Percentiles rank a stretch among this genome's conserved stretches.
These are phyloP conservation scores for Zapus hudsonius DNA, from an alignment of 2,113 vertebrate species.

Conservation along the genomic window DNA sequence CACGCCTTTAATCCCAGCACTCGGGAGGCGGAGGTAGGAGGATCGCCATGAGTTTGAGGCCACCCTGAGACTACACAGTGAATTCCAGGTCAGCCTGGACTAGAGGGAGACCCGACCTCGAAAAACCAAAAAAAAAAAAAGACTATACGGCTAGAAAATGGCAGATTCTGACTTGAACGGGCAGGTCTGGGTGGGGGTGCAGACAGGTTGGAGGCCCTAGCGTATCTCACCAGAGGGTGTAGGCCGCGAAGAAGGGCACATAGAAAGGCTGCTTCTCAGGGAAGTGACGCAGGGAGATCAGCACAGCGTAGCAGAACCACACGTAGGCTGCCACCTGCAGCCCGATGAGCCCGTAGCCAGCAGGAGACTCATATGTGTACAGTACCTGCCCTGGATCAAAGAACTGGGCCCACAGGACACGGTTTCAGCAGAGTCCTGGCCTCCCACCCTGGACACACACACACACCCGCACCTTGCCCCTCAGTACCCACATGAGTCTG, in stretches of 20 bases:
- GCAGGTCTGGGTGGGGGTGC: neutral
- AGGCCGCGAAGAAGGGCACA: conserved; percentile 94
- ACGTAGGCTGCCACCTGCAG: conserved; percentile 94
- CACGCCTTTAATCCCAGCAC: too few species aligned
- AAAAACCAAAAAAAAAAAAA: too few species aligned
- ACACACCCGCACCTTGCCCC: too few species aligned
- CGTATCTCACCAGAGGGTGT: conserved; percentile 92
- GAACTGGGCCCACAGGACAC: conserved; percentile 85
- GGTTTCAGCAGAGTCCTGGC: conserved; percentile 33
- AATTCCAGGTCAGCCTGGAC: too few species aligned
- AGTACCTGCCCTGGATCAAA: conserved; percentile 95
- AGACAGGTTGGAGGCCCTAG: neutral
- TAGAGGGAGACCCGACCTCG: too few species aligned
- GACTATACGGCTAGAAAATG: too few species aligned
- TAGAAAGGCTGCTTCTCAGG: conserved; percentile 95
- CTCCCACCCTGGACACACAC: neutral
- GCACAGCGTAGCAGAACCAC: conserved; percentile 95
- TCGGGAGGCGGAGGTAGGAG: too few species aligned
- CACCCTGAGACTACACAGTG: too few species aligned
- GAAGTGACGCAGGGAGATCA: conserved; percentile 93
- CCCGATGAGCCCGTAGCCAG: conserved; percentile 93
- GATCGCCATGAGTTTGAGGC: too few species aligned
- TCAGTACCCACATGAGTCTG: neutral
- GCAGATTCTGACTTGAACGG: conserved; percentile 4
- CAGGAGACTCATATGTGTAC: conserved; percentile 94